Conservation (phyloP, 2,888 invertebrate species). For the Conomelus anceps region DNA sequence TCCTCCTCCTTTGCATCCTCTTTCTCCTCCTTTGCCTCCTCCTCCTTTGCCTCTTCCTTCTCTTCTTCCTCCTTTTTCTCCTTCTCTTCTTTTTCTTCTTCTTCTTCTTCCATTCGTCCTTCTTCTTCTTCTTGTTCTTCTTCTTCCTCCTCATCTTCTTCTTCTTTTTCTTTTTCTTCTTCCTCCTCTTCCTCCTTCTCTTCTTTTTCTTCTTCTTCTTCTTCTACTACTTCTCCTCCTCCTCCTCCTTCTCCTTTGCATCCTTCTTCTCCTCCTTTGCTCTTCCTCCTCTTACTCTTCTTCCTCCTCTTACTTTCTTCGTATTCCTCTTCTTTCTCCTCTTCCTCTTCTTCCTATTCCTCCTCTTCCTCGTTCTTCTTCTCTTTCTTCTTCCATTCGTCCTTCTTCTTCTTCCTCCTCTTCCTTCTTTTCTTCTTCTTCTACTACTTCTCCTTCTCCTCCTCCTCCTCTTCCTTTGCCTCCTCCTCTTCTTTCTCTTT, state of each 20-base stretch:
- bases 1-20: slow-evolving; percentile 26
- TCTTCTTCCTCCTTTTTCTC: slow-evolving; percentile 14
- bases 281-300: too few relatives aligned
- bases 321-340: background rate
- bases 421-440: background rate
- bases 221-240: slow-evolving; percentile 15
- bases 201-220: background rate
- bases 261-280: too few relatives aligned
- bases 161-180: slow-evolving; percentile 21
- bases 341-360: background rate
- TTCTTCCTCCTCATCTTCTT: background rate
- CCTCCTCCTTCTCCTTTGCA: background rate
- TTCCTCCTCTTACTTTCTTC: background rate
- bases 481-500: background rate
- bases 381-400: background rate
- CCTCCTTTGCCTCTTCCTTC: slow-evolving; percentile 21
- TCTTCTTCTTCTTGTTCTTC: background rate
- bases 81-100: slow-evolving; percentile 15
- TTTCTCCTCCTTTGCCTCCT: slow-evolving; percentile 4
- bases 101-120: background rate
- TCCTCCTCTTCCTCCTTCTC: slow-evolving; percentile 13
- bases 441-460: background rate
- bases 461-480: background rate
- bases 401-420: background rate
- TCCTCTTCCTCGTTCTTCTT: background rate